A percentile compares a stretch with the other conserved stretches of the same genome.
Conservation (phyloP, 2,113 vertebrate species). For the Sminthopsis crassicaudata region DNA sequence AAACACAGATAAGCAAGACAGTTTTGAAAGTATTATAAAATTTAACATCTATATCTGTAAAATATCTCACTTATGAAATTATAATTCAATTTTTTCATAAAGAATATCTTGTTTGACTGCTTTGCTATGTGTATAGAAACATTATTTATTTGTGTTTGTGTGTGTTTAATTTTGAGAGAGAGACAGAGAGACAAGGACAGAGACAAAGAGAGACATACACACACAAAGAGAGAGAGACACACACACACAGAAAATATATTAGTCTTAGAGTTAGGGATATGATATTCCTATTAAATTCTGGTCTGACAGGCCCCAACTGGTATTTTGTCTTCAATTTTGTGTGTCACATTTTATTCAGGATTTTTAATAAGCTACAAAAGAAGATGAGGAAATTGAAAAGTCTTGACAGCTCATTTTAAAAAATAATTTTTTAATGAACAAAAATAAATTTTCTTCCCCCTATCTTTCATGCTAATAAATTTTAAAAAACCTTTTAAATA, state of each 20-base stretch:
- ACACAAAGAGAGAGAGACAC: background rate
- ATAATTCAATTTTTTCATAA: background rate
- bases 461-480: background rate
- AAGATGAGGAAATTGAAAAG: background rate
- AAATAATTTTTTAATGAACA: background rate
- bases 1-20: background rate
- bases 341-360: background rate
- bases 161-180: background rate
- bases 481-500: background rate
- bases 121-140: background rate
- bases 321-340: background rate
- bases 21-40: background rate
- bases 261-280: background rate
- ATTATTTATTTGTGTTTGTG: background rate
- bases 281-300: background rate
- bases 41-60: background rate
- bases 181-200: background rate
- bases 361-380: background rate
- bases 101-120: background rate
- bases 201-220: no score
- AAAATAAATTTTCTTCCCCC: background rate
- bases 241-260: background rate
- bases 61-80: background rate
- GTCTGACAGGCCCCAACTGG: background rate
- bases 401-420: background rate